Percentiles rank a stretch among this genome's conserved stretches.
These are phyloP conservation scores for Spea multiplicata DNA, from an alignment of 2,113 vertebrate species.

Conservation along the genomic window DNA sequence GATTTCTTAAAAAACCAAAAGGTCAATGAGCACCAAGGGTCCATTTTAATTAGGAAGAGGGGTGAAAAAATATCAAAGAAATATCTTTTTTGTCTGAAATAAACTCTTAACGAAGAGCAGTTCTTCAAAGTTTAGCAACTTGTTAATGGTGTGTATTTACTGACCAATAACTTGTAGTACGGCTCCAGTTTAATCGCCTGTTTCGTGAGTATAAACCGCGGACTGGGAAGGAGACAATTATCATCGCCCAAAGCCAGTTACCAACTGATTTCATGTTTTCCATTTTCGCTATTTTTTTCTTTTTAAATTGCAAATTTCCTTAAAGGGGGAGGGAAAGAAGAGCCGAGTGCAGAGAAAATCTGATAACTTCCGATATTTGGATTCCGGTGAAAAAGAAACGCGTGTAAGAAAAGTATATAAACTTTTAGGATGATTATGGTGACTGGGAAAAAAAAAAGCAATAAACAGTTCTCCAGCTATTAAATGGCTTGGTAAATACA, in stretches of 20 bases:
- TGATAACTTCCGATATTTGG: background rate
- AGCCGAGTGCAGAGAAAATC: background rate
- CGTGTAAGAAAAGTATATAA: background rate
- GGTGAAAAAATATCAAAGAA: constrained; percentile 7
- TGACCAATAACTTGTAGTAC: background rate
- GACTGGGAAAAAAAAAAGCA: background rate
- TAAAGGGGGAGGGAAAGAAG: background rate
- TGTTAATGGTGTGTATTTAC: constrained; percentile 25
- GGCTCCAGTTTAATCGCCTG: background rate
- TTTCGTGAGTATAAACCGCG: background rate
- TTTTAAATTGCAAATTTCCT: background rate
- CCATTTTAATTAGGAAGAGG: constrained; percentile 27
- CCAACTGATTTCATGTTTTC: background rate
- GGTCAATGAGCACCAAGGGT: background rate
- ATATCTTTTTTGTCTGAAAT: background rate
- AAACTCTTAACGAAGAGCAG: background rate
- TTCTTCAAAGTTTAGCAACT: constrained; percentile 2
- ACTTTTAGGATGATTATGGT: background rate
- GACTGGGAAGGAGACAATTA: constrained; percentile 18
- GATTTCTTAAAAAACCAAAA: background rate
- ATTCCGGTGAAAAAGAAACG: background rate
- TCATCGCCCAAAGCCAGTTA: background rate
- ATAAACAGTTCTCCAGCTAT: background rate
- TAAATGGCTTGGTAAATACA: background rate
- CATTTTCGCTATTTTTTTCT: background rate